Conservation (phyloP, 2,888 invertebrate genomes). For the Nysson spinosus region DNA sequence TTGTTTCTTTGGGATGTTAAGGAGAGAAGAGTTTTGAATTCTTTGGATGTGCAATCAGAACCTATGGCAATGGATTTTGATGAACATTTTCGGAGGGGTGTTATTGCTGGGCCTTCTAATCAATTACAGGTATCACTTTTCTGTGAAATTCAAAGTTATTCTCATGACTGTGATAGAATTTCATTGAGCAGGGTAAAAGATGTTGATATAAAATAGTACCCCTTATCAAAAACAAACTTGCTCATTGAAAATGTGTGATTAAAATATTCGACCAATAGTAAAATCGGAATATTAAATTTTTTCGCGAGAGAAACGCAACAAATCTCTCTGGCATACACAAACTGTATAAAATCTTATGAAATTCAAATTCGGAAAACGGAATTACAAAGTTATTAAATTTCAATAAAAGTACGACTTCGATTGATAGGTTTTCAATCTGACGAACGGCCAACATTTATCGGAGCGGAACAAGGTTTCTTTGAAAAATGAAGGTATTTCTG, state of each 20-base stretch:
- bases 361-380: constrained; percentile 79
- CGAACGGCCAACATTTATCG: constrained; percentile 64
- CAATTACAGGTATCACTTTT: constrained; percentile 79
- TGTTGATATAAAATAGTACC: too few relatives aligned
- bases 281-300: too few relatives aligned
- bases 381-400: constrained; percentile 75
- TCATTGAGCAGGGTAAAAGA: too few relatives aligned
- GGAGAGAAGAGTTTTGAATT: constrained; percentile 80
- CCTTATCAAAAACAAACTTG: too few relatives aligned
- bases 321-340: too few relatives aligned
- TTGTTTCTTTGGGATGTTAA: constrained; percentile 85
- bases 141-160: too few relatives aligned
- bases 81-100: constrained; percentile 81
- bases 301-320: too few relatives aligned
- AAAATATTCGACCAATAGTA: too few relatives aligned
- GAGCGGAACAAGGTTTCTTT: constrained; percentile 80
- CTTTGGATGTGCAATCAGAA: constrained; percentile 81
- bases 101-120: constrained; percentile 83
- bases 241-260: too few relatives aligned
- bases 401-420: neutral
- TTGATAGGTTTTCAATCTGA: constrained; percentile 68
- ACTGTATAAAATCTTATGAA: too few relatives aligned
- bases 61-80: constrained; percentile 87
- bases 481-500: constrained; percentile 87
- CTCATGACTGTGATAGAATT: too few relatives aligned